A percentile compares a stretch with the other conserved stretches of the same genome.
phyloP scores from a whole-genome alignment of 2,888 invertebrate species.

The Andricus quercusramuli region DNA sequence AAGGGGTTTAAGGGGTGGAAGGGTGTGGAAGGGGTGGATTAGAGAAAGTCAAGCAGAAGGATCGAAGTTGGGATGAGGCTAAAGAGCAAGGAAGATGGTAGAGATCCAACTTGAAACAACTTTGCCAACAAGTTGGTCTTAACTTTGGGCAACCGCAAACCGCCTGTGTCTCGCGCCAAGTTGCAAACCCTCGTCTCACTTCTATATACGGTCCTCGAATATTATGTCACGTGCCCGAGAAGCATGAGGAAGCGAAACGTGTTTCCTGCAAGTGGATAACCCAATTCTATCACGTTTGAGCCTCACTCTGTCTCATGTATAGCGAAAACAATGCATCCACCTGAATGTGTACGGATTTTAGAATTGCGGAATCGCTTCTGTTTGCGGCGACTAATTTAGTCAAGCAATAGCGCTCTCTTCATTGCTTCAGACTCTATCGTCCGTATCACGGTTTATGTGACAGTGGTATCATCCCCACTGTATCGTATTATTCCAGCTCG shows the following conservation, averaged over 20 bases:
- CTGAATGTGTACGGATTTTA: neutral
- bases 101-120: conserved; percentile 65
- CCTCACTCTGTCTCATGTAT: conserved; percentile 39
- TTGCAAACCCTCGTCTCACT: conserved; percentile 44
- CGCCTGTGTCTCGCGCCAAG: conserved; percentile 48
- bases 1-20: too few species aligned
- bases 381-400: neutral
- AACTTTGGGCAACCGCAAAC: conserved; percentile 60
- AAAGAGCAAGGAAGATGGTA: conserved; percentile 9
- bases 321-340: neutral
- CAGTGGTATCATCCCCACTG: neutral
- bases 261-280: conserved; percentile 66
- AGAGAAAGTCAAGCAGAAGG: conserved; percentile 36
- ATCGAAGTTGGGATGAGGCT: neutral
- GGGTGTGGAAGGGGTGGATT: neutral
- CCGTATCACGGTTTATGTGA: neutral
- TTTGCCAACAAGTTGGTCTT: conserved; percentile 65
- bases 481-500: neutral
- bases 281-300: conserved; percentile 62
- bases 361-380: neutral
- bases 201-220: conserved; percentile 43
- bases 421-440: neutral
- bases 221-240: conserved; percentile 54
- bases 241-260: conserved; percentile 60
- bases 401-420: neutral